Base-by-base conservation (phyloP, 2,113 vertebrate species). In the Athene noctua region DNA sequence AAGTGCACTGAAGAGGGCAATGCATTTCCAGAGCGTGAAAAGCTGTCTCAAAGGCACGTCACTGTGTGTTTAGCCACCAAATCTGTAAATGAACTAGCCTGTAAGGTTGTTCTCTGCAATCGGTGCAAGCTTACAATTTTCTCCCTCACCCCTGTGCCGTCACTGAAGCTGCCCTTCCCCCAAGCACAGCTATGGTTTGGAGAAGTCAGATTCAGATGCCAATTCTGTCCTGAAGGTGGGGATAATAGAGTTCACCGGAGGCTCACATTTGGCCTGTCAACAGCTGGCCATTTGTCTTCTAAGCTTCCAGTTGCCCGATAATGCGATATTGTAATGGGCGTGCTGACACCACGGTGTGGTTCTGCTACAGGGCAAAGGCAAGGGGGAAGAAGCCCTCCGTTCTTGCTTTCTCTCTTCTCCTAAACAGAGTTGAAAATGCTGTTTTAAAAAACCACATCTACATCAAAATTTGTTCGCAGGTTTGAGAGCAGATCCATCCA, bases 211-310 rank as follows among this genome's bases (percentile, higher is more conserved):
- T 63, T 72, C 63, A 51, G 72, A 55, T 51, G 62, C 58, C 85
- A 65, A 1, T 74, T 93, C 51, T 78, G 44, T 81, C 85, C 88
- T 82, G 63, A 90, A 92, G 75, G 59, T 90, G 79, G 38, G 85
- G 59, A 73, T 88, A 38, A 70, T 15, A 40, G 12, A 74, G 63
- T 71, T 86, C 90, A 93, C 32, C 0, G 1, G 2, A 52, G 63
- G 65, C 80, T 92, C 55, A 52, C 38, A 36, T 81, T 71, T 96
- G 72, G 72, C 55, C 55, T 95, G 42, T 63, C 71, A 86, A 49
- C 78, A 62, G 72, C 71, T 93, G 81, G 62, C 70, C 67, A 19
- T 92, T 93, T 92, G 44, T 92, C 90, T 73, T 93, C 52, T 70
- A 70, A 92, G 47, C 86, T 90, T 77, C 72, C 82, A 63, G 23